phyloP scores from a whole-genome alignment of 1,140 invertebrate genomes.

The Drosophila asahinai region DNA sequence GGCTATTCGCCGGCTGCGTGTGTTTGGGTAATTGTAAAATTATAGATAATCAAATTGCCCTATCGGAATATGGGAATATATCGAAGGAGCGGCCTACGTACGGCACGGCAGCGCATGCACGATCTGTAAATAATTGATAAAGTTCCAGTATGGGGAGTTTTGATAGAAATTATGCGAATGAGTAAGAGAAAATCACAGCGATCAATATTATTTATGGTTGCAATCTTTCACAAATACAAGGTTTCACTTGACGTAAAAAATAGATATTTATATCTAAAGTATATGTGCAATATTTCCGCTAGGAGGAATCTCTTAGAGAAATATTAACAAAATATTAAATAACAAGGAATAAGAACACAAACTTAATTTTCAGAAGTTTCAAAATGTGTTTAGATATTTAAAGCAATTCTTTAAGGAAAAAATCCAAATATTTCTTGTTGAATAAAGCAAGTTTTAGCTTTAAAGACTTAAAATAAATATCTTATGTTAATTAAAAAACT shows the following conservation, averaged over 20 bases:
- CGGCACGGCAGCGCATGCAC: background rate
- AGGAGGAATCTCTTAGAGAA: no score
- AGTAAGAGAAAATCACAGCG: background rate
- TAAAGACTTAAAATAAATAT: no score
- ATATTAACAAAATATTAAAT: no score
- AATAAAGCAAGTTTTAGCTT: no score
- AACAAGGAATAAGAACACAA: background rate
- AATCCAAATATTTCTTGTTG: background rate
- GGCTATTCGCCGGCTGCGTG: constrained; percentile 22
- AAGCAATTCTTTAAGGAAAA: background rate
- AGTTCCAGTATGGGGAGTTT: background rate
- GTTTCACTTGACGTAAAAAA: background rate
- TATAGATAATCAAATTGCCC: constrained; percentile 35
- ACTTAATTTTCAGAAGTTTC: background rate
- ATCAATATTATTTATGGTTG: background rate
- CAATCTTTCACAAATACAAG: background rate
- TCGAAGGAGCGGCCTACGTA: constrained; percentile 12
- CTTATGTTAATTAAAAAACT: background rate
- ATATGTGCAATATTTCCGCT: background rate
- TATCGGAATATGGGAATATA: constrained; percentile 11
- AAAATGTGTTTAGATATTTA: no score
- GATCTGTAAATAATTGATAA: constrained; percentile 42
- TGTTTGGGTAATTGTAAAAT: constrained; percentile 42
- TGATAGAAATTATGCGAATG: background rate
- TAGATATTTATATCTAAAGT: background rate